phyloP scores from a whole-genome alignment of 2,888 invertebrate species.

The Dioctria linearis region DNA sequence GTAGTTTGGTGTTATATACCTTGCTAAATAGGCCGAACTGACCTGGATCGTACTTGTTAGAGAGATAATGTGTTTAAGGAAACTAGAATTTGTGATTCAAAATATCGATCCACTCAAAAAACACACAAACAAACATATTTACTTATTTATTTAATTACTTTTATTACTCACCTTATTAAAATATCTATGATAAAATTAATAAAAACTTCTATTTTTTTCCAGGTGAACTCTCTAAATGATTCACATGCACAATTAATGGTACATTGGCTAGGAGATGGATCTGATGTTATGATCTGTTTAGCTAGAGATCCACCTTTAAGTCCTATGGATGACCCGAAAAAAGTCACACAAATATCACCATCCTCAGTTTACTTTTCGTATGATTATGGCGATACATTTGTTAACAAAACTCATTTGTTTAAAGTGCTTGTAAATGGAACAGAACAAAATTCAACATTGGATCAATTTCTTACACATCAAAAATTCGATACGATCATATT shows the following conservation, averaged over 20 bases:
- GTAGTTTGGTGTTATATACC: too few relatives aligned
- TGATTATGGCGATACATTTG: slow-evolving; percentile 87
- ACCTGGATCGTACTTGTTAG: too few relatives aligned
- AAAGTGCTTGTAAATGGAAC: slow-evolving; percentile 73
- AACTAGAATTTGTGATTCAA: neutral
- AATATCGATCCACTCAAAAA: neutral
- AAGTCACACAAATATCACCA: slow-evolving; percentile 79
- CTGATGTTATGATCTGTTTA: slow-evolving; percentile 89
- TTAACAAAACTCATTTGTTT: slow-evolving; percentile 81
- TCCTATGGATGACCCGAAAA: slow-evolving; percentile 63
- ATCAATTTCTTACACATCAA: slow-evolving; percentile 89
- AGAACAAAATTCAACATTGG: slow-evolving; percentile 79
- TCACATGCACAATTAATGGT: slow-evolving; percentile 91
- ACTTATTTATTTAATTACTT: neutral
- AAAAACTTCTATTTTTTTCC: slow-evolving; percentile 63
- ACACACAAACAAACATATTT: too few relatives aligned
- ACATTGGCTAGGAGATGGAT: slow-evolving; percentile 92
- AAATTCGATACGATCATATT: slow-evolving; percentile 87
- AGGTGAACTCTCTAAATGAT: slow-evolving; percentile 86
- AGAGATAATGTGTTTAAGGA: too few relatives aligned
- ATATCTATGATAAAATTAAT: neutral
- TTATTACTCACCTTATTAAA: neutral
- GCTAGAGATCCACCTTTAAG: slow-evolving; percentile 80
- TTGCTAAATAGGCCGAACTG: too few relatives aligned
- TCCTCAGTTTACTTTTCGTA: slow-evolving; percentile 83